Percentiles rank a stretch among this genome's conserved stretches.
phyloP scores from a whole-genome alignment of 2,888 invertebrate genomes.

The Platynereis dumerilii region DNA sequence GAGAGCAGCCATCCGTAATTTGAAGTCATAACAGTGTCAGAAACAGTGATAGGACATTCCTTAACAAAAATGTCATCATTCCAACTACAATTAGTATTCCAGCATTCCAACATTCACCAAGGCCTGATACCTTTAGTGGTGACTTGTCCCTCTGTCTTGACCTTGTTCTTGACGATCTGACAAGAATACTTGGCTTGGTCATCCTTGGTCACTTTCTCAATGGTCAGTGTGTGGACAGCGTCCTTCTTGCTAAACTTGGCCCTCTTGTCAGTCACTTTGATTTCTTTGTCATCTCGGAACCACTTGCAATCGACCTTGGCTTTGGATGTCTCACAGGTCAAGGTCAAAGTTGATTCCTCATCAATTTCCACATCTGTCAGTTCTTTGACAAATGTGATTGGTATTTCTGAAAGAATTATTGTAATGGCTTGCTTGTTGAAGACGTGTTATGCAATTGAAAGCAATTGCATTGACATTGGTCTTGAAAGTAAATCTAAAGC shows the following conservation, averaged over 20 bases:
- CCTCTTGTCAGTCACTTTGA: slow-evolving; percentile 68
- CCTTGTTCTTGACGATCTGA: slow-evolving; percentile 53
- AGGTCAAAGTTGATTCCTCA: slow-evolving; percentile 43
- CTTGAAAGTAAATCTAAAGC: too few relatives aligned
- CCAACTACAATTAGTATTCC: too few relatives aligned
- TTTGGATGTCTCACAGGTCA: slow-evolving; percentile 78
- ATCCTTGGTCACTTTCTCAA: slow-evolving; percentile 56
- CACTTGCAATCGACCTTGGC: slow-evolving; percentile 81
- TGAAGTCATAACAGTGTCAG: too few relatives aligned
- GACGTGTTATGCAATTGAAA: too few relatives aligned
- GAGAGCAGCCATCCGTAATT: too few relatives aligned
- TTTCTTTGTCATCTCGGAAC: slow-evolving; percentile 87
- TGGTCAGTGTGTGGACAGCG: slow-evolving; percentile 47
- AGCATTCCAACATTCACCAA: too few relatives aligned
- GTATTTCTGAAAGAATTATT: slow-evolving; percentile 43
- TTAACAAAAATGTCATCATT: too few relatives aligned
- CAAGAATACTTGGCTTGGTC: slow-evolving; percentile 81
- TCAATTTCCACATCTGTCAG: slow-evolving; percentile 43
- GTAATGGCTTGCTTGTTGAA: too few relatives aligned
- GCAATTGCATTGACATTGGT: too few relatives aligned
- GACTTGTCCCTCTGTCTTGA: slow-evolving; percentile 72
- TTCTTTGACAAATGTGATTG: slow-evolving; percentile 42
- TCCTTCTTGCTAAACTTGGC: slow-evolving; percentile 36
- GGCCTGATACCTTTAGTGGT: slow-evolving; percentile 66
- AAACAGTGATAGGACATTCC: too few relatives aligned